These are phyloP conservation scores for Zeugodacus cucurbitae DNA, from an alignment of 1,140 invertebrate species.

Conservation along the genomic window DNA sequence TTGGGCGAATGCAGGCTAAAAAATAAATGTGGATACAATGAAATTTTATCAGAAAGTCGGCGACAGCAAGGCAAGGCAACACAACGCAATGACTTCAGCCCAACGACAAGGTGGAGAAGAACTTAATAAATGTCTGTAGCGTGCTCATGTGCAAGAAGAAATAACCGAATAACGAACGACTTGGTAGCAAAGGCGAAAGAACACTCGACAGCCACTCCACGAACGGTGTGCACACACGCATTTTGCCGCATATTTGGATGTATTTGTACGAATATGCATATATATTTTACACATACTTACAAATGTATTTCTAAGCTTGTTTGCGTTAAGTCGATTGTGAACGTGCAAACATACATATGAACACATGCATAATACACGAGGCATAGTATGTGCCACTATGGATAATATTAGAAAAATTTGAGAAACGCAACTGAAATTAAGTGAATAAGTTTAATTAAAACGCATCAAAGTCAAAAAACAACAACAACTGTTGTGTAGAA, in stretches of 20 bases:
- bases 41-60: conserved; percentile 25
- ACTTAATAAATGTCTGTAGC: background rate
- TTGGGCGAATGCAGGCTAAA: background rate
- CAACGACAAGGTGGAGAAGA: conserved; percentile 1
- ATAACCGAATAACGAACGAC: background rate
- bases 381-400: background rate
- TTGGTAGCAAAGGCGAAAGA: conserved; percentile 24
- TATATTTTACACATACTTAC: background rate
- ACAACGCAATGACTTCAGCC: background rate
- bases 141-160: background rate
- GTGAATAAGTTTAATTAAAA: background rate
- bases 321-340: background rate
- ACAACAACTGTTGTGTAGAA: no score
- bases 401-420: background rate
- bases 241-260: background rate
- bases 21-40: background rate
- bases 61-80: background rate
- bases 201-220: background rate
- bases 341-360: background rate
- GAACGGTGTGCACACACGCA: background rate
- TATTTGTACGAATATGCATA: background rate
- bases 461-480: no score
- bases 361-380: background rate
- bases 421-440: background rate
- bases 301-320: background rate